These are phyloP conservation scores for Saccopteryx bilineata DNA, from an alignment of 2,113 vertebrate species.

Conservation along the genomic window DNA sequence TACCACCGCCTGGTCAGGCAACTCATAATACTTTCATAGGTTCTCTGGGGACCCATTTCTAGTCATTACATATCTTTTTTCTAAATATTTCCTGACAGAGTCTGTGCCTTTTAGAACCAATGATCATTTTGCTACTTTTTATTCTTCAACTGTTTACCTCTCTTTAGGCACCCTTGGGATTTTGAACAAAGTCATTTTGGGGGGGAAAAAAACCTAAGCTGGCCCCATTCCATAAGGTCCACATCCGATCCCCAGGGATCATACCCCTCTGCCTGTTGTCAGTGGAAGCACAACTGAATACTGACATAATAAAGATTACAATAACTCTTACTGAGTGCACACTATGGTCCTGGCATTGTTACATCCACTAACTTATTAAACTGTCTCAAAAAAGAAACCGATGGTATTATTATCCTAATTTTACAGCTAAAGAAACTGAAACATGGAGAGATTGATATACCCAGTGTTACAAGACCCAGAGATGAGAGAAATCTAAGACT, in stretches of 20 bases:
- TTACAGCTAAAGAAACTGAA: slow-evolving; percentile 38
- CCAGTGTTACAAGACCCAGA: not conserved
- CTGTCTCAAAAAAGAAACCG: not conserved
- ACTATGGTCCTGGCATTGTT: not conserved
- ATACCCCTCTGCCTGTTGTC: not conserved
- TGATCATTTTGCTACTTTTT: not conserved
- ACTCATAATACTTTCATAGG: not conserved
- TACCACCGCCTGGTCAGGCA: too few relatives aligned
- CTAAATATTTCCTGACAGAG: not conserved
- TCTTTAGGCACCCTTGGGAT: not conserved
- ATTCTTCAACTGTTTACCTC: not conserved
- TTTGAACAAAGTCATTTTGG: not conserved
- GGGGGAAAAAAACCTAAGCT: not conserved
- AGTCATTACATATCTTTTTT: not conserved
- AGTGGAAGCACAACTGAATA: not conserved
- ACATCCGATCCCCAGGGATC: not conserved
- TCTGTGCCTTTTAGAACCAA: not conserved
- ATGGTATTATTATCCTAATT: not conserved
- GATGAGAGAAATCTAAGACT: not conserved
- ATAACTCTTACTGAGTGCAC: not conserved
- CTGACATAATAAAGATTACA: not conserved
- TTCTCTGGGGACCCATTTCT: not conserved
- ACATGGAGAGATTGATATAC: not conserved
- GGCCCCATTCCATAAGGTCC: not conserved
- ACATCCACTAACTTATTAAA: not conserved